These are phyloP conservation scores for Lycophotia porphyrea DNA, from an alignment of 2,888 invertebrate genomes.

Conservation along the genomic window DNA sequence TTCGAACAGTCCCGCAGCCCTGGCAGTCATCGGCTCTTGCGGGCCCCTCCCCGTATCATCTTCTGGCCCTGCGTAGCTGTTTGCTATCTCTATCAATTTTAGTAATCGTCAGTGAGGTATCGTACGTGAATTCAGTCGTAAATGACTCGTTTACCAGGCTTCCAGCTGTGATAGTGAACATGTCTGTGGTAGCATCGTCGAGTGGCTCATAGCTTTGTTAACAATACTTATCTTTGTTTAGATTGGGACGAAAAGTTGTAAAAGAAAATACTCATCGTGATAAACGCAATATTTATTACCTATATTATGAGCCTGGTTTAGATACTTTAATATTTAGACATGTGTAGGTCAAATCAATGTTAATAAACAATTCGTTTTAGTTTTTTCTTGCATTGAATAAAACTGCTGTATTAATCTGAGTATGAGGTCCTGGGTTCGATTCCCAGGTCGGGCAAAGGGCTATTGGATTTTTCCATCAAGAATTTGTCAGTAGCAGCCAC, in stretches of 20 bases:
- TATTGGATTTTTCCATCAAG: no score
- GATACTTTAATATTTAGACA: background rate
- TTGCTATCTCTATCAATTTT: background rate
- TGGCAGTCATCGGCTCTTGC: no score
- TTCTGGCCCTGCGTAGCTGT: no score
- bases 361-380: background rate
- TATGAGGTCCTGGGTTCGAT: no score
- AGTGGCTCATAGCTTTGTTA: constrained; percentile 21
- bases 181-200: background rate
- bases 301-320: background rate
- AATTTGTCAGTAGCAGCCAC: no score
- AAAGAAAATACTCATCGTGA: constrained; percentile 14
- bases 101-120: background rate
- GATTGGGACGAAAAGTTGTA: constrained; percentile 17
- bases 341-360: background rate
- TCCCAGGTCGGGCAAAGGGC: no score
- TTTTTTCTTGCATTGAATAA: background rate
- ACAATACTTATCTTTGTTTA: constrained; percentile 20
- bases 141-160: background rate
- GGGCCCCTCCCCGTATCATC: no score
- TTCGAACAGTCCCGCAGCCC: no score
- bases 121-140: background rate
- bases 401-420: no score
- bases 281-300: constrained; percentile 9
- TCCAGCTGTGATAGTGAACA: background rate